Base-by-base conservation (phyloP, 2,888 invertebrate genomes). In the Anarsia innoxiella region DNA sequence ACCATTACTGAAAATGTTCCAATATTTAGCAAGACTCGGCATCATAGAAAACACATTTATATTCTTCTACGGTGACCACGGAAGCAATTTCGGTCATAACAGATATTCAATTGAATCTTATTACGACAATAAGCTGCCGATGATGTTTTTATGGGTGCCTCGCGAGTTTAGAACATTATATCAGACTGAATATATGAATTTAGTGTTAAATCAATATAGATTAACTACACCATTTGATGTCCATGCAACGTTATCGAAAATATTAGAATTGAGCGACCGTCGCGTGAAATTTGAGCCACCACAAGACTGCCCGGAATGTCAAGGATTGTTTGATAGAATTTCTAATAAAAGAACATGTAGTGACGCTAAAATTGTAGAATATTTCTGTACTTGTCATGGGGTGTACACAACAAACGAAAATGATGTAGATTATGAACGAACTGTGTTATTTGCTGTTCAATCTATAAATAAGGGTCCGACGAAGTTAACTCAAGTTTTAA, bases 41-140 rank as follows among this genome's bases (percentile, higher is more conserved):
- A 77, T 88, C 1, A 62, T 89, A 37, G 87, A 91, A 25, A 89
- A 89, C 30, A 88, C 90, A 0, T 86, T 93, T 50, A 73, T 93
- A 12, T 70, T 93, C 19, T 90, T 93, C 41, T 69, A 93, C 33
- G 93, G 93, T 56, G 93, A 93, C 60, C 93, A 93, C 56, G 93
- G 93, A 0, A 87, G 91, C 56, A 83, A 93, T 25, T 92, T 88
- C 61, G 93, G 93, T 0, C 82, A 87, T 12, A 88, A 90, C 42
- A 78, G 92, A 13, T 71, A 87, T 44, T 89, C 90, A 0, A 82
- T 88, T 44, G 88, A 91, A n/a, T 93, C 93, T 0, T 93, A 91
- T 86, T 87, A 91, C 51, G 93, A 93, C 56, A 92, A 93, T 57
- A 86, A 93, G 12, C 59, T 93, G 27, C 94, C 93, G 0, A 92